Conservation (phyloP, 2,888 invertebrate genomes). For the Schizaphis graminum region DNA sequence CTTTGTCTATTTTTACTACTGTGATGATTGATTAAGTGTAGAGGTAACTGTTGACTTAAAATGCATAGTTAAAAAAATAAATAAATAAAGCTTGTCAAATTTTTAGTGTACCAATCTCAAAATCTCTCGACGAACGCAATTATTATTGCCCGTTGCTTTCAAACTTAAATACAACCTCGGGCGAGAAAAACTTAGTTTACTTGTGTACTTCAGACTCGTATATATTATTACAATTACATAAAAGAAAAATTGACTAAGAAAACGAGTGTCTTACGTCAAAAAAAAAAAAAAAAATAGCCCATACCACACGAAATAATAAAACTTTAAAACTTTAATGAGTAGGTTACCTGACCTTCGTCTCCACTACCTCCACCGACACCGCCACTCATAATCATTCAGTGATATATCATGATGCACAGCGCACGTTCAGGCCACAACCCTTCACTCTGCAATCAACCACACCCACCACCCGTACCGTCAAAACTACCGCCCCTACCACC, state of each 20-base stretch:
- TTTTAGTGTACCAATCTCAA: not conserved
- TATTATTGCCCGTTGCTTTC: not conserved
- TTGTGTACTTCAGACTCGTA: not conserved
- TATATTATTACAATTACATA: not conserved
- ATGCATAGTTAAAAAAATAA: not conserved
- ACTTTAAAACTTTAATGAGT: conserved; percentile 1
- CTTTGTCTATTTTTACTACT: not conserved
- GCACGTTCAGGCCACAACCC: not conserved
- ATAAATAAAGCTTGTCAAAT: not conserved
- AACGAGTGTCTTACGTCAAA: not conserved
- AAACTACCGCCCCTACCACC: not conserved
- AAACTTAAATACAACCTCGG: not conserved
- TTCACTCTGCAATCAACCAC: not conserved
- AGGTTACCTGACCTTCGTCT: not conserved
- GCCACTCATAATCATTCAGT: not conserved
- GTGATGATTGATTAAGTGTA: not conserved
- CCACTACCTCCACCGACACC: not conserved
- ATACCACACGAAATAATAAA: not conserved
- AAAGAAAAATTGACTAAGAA: not conserved
- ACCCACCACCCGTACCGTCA: too few relatives aligned
- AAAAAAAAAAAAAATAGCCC: not conserved
- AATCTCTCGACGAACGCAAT: not conserved
- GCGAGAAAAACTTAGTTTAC: not conserved
- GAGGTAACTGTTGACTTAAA: not conserved
- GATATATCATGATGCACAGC: not conserved